phyloP scores from a whole-genome alignment of 2,797 vertebrate species.

The Pristis pectinata region DNA sequence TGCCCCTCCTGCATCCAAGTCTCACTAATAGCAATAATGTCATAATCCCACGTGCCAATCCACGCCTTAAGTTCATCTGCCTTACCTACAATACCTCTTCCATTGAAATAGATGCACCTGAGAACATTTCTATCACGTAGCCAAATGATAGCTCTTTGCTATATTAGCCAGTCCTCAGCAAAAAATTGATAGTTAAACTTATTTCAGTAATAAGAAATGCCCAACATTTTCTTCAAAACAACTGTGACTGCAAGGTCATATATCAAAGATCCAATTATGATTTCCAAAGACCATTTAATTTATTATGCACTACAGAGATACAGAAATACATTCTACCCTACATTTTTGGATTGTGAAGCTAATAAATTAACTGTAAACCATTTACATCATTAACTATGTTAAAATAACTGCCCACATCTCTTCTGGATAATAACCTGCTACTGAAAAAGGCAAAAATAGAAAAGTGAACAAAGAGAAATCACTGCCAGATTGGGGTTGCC shows the following conservation, averaged over 20 bases:
- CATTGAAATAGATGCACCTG: too few species aligned
- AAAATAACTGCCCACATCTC: background rate
- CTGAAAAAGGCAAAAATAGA: background rate
- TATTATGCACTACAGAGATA: background rate
- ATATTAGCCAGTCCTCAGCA: too few species aligned
- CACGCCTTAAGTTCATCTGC: too few species aligned
- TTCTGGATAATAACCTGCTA: background rate
- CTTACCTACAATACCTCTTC: too few species aligned
- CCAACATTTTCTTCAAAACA: background rate
- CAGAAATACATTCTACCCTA: background rate
- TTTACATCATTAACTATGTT: background rate
- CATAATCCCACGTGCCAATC: too few species aligned
- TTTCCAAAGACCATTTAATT: background rate
- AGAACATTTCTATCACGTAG: too few species aligned
- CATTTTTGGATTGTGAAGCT: background rate
- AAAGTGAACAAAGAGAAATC: background rate
- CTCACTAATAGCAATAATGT: too few species aligned
- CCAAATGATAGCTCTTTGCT: too few species aligned
- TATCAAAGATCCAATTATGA: constrained; percentile 8
- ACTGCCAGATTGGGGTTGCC: background rate
- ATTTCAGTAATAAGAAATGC: too few species aligned
- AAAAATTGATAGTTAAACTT: too few species aligned
- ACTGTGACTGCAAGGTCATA: background rate
- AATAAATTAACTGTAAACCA: constrained; percentile 27
- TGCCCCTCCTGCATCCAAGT: too few species aligned